Conservation (phyloP, 2,113 vertebrate genomes). For the Triplophysa siluroides region DNA sequence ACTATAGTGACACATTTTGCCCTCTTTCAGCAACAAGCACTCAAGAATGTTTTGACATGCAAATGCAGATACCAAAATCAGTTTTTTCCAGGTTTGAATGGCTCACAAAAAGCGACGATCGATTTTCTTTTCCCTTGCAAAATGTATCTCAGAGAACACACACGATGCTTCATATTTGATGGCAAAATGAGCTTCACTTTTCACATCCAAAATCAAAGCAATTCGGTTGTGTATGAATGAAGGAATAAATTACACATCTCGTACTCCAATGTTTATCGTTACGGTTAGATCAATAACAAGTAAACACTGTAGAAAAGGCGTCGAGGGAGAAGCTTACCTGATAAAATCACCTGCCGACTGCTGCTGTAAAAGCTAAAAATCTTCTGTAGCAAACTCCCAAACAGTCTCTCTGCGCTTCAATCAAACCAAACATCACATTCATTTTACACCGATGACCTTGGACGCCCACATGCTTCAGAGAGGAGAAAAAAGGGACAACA, state of each 20-base stretch:
- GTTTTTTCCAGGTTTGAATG: slow-evolving; percentile 8
- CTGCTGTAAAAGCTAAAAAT: slow-evolving; percentile 10
- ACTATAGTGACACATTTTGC: background rate
- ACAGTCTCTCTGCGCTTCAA: slow-evolving; percentile 43
- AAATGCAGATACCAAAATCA: background rate
- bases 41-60: background rate
- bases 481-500: slow-evolving; percentile 17
- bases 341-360: slow-evolving; percentile 39
- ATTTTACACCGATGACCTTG: slow-evolving; percentile 49
- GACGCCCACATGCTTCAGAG: slow-evolving; percentile 51
- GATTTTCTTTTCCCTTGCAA: background rate
- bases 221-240: background rate
- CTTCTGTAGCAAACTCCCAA: slow-evolving; percentile 18
- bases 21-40: slow-evolving; percentile 9
- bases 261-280: background rate
- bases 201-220: background rate
- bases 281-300: background rate
- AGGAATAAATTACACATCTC: background rate
- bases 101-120: background rate
- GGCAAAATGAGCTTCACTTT: background rate
- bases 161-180: background rate
- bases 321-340: background rate
- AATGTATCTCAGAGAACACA: background rate
- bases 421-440: slow-evolving; percentile 51
- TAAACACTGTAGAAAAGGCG: background rate